phyloP scores from a whole-genome alignment of 37 sponge, comb jelly and placozoan genomes.

The Aphrocallistes beatrix region DNA sequence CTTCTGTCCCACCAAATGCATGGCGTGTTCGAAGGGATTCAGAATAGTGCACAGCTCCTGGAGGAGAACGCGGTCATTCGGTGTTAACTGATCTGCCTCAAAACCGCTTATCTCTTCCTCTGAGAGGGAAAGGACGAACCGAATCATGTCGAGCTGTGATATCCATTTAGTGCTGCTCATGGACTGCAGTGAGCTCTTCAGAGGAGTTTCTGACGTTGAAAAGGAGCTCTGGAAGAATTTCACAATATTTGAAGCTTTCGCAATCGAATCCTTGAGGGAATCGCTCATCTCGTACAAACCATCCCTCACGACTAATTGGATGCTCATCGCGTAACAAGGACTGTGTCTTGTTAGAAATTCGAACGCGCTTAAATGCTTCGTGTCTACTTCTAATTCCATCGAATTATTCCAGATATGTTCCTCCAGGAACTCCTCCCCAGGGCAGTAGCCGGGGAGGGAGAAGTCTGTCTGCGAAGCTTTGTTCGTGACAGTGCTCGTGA shows the following conservation, averaged over 20 bases:
- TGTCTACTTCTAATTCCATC: background rate
- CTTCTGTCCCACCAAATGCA: background rate
- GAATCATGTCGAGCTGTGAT: conserved; percentile 1
- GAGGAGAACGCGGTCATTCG: background rate
- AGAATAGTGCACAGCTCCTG: background rate
- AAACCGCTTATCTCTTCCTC: background rate
- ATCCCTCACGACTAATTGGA: background rate
- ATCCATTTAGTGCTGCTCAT: background rate
- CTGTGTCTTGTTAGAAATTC: background rate
- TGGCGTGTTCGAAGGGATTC: background rate
- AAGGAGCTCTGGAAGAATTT: background rate
- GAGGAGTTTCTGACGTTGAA: background rate
- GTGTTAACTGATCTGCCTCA: background rate
- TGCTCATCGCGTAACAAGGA: background rate
- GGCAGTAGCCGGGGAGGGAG: background rate
- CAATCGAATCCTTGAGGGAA: background rate
- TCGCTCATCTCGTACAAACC: background rate
- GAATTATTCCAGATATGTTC: no score
- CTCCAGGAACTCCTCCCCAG: no score
- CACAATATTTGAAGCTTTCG: background rate
- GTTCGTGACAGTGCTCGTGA: background rate
- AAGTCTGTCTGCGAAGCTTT: background rate
- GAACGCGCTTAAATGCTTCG: background rate
- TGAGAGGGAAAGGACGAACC: background rate
- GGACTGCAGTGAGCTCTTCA: background rate